Conservation (phyloP, 2,113 vertebrate genomes). For the Xenopus tropicalis region UCB_Xtro_10.0 CM004443.2:30833501-30834000, state of each 20-base stretch:
- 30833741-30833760: constrained; percentile 29
- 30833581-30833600: constrained; percentile 56
- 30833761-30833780: constrained; percentile 26
- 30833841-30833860: too few species aligned
- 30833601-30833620: constrained; percentile 56
- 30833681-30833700: constrained; percentile 48
- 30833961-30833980: constrained; percentile 31
- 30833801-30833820: neutral
- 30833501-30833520: neutral
- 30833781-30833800: constrained; percentile 17
- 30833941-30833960: constrained; percentile 12
- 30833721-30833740: constrained; percentile 38
- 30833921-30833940: neutral
- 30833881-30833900: constrained; percentile 1
- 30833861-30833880: neutral
- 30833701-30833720: constrained; percentile 47
- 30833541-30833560: neutral
- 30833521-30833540: neutral
- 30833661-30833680: constrained; percentile 35
- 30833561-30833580: constrained; percentile 52
- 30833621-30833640: constrained; percentile 51
- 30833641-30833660: constrained; percentile 53
- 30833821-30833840: too few species aligned
- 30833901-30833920: neutral
- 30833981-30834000: constrained; percentile 33